Evolutionary conservation across 2,113 vertebrate genomes (phyloP).

Genomic region (Bothrops jararaca): DNA sequence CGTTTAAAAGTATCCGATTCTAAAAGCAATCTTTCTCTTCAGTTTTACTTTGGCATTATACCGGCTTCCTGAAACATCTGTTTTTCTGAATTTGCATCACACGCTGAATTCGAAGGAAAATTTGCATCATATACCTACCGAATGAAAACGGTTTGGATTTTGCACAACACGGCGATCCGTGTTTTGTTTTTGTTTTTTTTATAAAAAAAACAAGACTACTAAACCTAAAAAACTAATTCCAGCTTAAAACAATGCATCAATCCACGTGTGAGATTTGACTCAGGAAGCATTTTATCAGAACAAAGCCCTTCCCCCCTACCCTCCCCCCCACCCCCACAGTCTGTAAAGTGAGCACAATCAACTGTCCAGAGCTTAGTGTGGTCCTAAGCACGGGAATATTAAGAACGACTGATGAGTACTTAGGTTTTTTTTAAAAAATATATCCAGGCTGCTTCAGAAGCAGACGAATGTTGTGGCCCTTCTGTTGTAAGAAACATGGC

Average conservation of each 20-base stretch:
- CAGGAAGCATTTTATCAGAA: not conserved
- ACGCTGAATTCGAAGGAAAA: not conserved
- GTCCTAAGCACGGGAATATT: not conserved
- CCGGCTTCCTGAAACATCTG: not conserved
- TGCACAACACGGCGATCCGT: not conserved
- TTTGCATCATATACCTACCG: no score
- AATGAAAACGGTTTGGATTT: not conserved
- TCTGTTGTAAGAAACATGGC: not conserved
- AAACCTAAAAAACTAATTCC: not conserved
- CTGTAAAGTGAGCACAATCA: not conserved
- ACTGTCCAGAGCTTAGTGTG: not conserved
- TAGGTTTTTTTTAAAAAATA: not conserved
- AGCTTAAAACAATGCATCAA: not conserved
- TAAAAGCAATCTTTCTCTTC: not conserved
- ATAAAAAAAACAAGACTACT: not conserved
- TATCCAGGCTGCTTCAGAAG: not conserved
- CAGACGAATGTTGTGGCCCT: not conserved
- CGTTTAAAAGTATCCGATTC: not conserved
- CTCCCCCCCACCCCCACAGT: not conserved
- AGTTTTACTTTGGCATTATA: not conserved
- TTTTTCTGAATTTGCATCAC: not conserved
- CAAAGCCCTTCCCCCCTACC: not conserved
- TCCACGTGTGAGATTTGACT: not conserved
- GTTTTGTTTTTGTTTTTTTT: no score
- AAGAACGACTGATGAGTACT: not conserved